Evolutionary conservation across 1,140 invertebrate genomes (phyloP).

Genomic region (Sminthurinus signatus): DNA sequence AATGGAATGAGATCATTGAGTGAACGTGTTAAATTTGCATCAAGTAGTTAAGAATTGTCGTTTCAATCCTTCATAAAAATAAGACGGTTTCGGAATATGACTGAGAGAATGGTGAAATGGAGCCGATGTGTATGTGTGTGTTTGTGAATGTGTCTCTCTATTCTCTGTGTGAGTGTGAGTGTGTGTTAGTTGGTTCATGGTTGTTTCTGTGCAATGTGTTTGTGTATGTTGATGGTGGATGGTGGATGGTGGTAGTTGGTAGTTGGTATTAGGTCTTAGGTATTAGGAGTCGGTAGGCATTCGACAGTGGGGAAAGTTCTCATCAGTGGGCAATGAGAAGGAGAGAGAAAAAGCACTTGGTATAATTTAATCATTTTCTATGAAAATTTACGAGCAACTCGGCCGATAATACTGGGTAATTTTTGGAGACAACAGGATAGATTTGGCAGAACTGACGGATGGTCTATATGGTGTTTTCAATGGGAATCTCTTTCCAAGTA

Average conservation of each 20-base stretch:
- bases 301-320: not conserved
- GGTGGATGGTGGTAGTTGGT: no score
- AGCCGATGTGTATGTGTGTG: no score
- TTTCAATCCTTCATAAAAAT: slow-evolving; percentile 5
- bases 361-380: slow-evolving; percentile 15
- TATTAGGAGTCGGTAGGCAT: not conserved
- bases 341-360: not conserved
- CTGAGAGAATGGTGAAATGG: no score
- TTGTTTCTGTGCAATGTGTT: no score
- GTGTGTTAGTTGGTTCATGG: no score
- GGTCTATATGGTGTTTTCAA: slow-evolving; percentile 22
- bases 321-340: not conserved
- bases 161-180: not conserved
- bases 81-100: no score
- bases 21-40: not conserved
- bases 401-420: slow-evolving; percentile 16
- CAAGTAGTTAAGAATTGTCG: not conserved
- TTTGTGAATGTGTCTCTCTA: not conserved
- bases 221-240: no score
- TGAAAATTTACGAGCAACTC: slow-evolving; percentile 8
- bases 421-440: slow-evolving; percentile 13
- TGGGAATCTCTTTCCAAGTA: slow-evolving; percentile 6
- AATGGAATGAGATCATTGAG: not conserved
- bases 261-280: no score
- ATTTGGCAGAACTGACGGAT: slow-evolving; percentile 30